A percentile compares a stretch with the other conserved stretches of the same genome.
phyloP scores from a whole-genome alignment of 2,113 vertebrate genomes.

The Xenopus borealis region DNA sequence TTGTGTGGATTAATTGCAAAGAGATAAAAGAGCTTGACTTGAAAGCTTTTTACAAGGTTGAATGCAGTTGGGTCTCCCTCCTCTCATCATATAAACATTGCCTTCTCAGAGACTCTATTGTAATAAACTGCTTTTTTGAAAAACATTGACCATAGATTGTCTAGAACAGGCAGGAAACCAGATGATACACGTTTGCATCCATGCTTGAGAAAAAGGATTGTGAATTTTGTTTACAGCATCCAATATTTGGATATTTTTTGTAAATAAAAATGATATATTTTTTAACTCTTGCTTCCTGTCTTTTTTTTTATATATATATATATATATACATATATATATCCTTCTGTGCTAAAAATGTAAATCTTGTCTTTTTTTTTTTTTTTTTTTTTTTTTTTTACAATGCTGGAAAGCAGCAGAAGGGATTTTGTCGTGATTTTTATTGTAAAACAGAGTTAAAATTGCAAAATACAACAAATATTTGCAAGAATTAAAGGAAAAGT shows the following conservation, averaged over 20 bases:
- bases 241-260: constrained; percentile 85
- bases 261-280: constrained; percentile 88
- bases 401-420: no score
- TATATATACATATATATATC: no score
- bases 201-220: constrained; percentile 74
- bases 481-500: no score
- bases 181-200: constrained; percentile 60
- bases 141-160: constrained; percentile 63
- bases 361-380: no score
- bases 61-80: constrained; percentile 53
- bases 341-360: no score
- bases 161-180: constrained; percentile 65
- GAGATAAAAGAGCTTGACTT: constrained; percentile 34
- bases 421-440: no score
- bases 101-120: constrained; percentile 63
- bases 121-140: constrained; percentile 66
- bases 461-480: no score
- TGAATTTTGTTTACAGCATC: constrained; percentile 85
- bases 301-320: no score
- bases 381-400: no score
- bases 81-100: constrained; percentile 60
- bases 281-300: constrained; percentile 58
- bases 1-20: neutral
- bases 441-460: no score
- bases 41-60: constrained; percentile 59